A percentile compares a stretch with the other conserved stretches of the same genome.
Evolutionary conservation across 2,797 vertebrate species (phyloP).

Genomic region (Mareca penelope): DNA sequence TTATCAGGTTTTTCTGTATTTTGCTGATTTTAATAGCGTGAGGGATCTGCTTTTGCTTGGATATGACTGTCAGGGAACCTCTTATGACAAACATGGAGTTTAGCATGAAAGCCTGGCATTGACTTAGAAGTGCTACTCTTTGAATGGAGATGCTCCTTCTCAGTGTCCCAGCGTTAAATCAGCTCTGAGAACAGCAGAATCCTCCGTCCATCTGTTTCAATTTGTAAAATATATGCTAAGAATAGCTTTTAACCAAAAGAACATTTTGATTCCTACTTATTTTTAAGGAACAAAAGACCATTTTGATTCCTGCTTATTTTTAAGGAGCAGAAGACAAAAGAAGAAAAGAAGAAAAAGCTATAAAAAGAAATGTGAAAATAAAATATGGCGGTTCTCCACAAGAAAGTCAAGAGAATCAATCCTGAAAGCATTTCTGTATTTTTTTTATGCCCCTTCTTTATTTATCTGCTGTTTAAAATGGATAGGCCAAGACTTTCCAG

Average conservation of each 20-base stretch:
- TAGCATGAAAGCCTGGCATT: neutral
- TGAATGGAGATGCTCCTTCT: constrained; percentile 27
- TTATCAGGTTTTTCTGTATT: constrained; percentile 37
- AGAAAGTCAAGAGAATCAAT: neutral
- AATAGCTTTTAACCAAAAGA: constrained; percentile 49
- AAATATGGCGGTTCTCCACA: neutral
- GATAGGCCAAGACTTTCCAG: constrained; percentile 20
- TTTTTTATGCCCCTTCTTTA: constrained; percentile 4
- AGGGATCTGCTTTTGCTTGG: neutral
- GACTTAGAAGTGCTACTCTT: constrained; percentile 1
- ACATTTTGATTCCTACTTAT: constrained; percentile 11
- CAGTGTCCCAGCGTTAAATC: neutral
- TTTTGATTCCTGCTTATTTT: neutral
- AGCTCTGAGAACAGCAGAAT: constrained; percentile 20
- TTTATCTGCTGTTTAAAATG: constrained; percentile 53
- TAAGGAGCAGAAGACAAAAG: constrained; percentile 1
- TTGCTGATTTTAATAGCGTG: constrained; percentile 9
- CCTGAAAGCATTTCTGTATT: neutral
- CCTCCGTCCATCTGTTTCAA: constrained; percentile 30
- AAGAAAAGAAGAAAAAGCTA: neutral
- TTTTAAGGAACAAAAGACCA: neutral
- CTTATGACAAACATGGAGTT: constrained; percentile 15
- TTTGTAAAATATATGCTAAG: constrained; percentile 36
- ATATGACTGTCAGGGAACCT: neutral
- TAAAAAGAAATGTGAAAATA: constrained; percentile 26